phyloP scores from a whole-genome alignment of 2,113 vertebrate genomes.

The Paramormyrops kingsleyae region DNA sequence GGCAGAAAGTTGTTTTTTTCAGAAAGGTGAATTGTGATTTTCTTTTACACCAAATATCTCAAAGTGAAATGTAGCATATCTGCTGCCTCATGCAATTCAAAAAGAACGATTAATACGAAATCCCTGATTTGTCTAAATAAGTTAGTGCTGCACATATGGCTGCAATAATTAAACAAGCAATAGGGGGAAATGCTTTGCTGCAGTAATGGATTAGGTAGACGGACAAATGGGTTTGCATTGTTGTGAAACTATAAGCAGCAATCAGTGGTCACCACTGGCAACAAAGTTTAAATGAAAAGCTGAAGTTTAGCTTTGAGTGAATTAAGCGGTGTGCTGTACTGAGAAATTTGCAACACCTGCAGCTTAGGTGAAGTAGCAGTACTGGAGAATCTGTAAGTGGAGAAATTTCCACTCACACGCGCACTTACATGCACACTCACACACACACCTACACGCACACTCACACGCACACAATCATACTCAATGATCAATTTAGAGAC shows the following conservation, averaged over 20 bases:
- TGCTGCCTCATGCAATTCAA: neutral
- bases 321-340: neutral
- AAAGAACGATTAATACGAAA: neutral
- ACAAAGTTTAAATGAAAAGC: neutral
- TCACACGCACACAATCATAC: neutral
- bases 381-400: neutral
- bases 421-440: neutral
- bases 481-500: neutral
- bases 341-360: neutral
- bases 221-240: neutral
- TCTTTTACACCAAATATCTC: neutral
- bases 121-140: neutral
- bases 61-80: neutral
- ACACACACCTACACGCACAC: no score
- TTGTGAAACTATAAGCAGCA: neutral
- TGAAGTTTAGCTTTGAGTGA: neutral
- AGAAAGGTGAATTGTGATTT: neutral
- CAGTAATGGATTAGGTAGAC: neutral
- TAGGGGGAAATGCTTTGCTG: neutral
- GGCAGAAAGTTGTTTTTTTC: neutral
- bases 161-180: neutral
- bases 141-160: neutral
- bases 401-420: neutral
- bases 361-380: neutral
- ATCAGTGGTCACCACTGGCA: neutral